Conservation (phyloP, 2,113 vertebrate genomes). For the Lepisosteus osseus region DNA sequence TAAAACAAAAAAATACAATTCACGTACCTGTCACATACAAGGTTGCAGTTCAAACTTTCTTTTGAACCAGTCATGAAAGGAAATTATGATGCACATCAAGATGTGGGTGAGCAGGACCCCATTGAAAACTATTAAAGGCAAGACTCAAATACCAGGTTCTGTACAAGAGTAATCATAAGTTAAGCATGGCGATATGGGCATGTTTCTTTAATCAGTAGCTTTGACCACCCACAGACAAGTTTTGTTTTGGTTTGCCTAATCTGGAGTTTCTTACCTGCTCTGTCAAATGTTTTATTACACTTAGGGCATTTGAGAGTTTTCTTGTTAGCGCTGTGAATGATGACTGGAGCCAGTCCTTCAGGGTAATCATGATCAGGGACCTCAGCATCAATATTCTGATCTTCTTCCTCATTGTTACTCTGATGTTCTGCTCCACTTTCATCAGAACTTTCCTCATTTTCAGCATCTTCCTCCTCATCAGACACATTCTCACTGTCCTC, state of each 20-base stretch:
- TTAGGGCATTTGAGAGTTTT: constrained; percentile 89
- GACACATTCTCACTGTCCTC: constrained; percentile 66
- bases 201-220: background rate
- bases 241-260: too few species aligned
- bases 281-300: constrained; percentile 94
- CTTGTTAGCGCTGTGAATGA: constrained; percentile 81
- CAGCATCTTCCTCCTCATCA: constrained; percentile 49
- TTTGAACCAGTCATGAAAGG: too few species aligned
- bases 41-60: too few species aligned
- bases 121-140: background rate
- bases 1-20: constrained; percentile 5
- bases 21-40: too few species aligned
- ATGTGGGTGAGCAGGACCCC: too few species aligned
- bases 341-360: constrained; percentile 79
- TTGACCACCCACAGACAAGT: background rate
- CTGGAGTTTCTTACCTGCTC: constrained; percentile 76
- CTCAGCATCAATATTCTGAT: constrained; percentile 53
- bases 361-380: constrained; percentile 61
- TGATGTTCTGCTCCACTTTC: constrained; percentile 55
- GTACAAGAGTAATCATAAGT: background rate
- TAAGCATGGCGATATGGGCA: background rate
- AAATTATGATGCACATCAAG: too few species aligned
- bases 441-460: constrained; percentile 56
- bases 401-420: constrained; percentile 56
- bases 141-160: background rate